Percentiles rank a stretch among this genome's conserved stretches.
These are phyloP conservation scores for Momotus momota DNA, from an alignment of 2,797 vertebrate species.

Conservation along the genomic window DNA sequence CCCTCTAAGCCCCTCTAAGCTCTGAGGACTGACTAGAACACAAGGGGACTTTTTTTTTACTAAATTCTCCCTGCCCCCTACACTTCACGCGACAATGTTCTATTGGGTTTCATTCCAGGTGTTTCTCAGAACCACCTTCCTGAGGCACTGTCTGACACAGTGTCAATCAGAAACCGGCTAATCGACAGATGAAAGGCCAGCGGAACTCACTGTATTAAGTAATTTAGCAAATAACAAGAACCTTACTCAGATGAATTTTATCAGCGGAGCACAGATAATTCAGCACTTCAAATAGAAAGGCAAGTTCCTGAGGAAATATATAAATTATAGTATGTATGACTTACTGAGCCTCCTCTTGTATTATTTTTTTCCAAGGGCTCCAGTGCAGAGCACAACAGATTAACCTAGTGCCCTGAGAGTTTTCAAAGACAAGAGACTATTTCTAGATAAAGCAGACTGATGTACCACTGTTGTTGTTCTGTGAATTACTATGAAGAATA, in stretches of 20 bases:
- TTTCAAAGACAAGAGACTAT: not conserved
- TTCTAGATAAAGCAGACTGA: not conserved
- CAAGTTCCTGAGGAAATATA: not conserved
- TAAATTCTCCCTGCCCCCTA: no score
- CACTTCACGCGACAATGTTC: not conserved
- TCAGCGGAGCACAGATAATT: not conserved
- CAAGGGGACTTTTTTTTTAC: no score
- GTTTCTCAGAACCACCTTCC: not conserved
- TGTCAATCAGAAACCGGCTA: not conserved
- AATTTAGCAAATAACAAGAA: not conserved
- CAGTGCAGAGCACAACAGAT: not conserved
- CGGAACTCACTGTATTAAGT: not conserved
- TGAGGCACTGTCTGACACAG: not conserved
- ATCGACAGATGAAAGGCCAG: not conserved
- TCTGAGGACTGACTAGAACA: no score
- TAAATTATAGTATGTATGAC: not conserved
- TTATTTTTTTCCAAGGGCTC: not conserved
- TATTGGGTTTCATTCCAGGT: not conserved
- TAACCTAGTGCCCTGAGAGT: not conserved
- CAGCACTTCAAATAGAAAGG: not conserved
- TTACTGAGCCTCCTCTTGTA: not conserved
- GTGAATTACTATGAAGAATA: not conserved
- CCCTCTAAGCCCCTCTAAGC: no score
- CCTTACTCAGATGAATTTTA: not conserved
- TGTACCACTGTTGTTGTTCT: rapidly evolving